Evolutionary conservation across 2,888 invertebrate genomes (phyloP), one percentile per base, ranked within the genome.

Genomic region (Poecilus cupreus): DNA sequence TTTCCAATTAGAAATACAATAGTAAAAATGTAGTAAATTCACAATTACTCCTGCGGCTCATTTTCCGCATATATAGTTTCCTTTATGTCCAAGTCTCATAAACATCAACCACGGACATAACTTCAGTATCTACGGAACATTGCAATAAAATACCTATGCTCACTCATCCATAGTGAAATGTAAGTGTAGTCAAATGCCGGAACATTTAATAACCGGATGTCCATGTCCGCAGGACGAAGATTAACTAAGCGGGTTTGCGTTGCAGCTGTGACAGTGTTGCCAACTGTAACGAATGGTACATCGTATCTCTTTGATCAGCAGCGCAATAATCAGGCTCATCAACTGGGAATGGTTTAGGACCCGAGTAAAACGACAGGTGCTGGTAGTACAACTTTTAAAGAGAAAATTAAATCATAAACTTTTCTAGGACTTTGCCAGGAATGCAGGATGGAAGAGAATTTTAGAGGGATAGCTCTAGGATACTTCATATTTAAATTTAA

Each of bases 241-340:
- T 60, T 60, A 60, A 24, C 60, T 26, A 60, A 60, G 60, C 60
- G 60, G 10, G 22, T 22, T 60, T 60, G 24, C 26, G n/a, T 22
- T 60, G 24, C 54, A 54, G 54, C 60, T 60, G 60, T 60, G 5
- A 54, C 54, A 60, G 13, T n/a, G 60, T 60, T 60, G 60, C 26
- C 60, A 24, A 22, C 11, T 54, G 22, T 60, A 32, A 32, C 32
- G 32, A 8, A 32, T 32, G 32, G 2, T 32, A 32, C 8, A 60
- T 32, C 13, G 60, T 60, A 60, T 60, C 60, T 60, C 60, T 60
- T 60, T 60, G 60, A 60, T 60, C 60, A 60, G 60, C 24, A 22
- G 13, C 24, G 24, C 24, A 60, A 60, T 60, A 60, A 60, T 60
- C 60, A 60, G 60, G 22, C 24, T 60, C 60, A 60, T 60, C 60